phyloP scores from a whole-genome alignment of 2,797 vertebrate species.

The Pogoniulus pusillus region DNA sequence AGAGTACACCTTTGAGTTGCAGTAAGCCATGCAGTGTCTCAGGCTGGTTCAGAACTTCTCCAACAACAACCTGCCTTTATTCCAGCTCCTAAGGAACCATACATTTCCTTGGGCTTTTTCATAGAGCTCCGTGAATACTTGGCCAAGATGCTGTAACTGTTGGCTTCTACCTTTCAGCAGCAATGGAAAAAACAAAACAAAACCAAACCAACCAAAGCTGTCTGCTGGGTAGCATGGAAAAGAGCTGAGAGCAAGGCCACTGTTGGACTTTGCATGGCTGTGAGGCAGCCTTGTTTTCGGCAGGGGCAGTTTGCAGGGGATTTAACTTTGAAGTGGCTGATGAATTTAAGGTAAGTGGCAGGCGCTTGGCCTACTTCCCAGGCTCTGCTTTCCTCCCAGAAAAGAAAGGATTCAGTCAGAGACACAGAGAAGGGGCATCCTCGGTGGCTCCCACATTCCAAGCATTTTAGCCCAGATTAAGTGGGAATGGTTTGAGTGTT shows the following conservation, averaged over 20 bases:
- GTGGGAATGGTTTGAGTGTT: conserved; percentile 80
- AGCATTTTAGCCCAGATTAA: conserved; percentile 81
- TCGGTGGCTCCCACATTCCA: conserved; percentile 79
- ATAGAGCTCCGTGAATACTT: conserved; percentile 79
- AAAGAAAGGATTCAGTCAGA: conserved; percentile 80
- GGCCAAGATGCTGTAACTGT: conserved; percentile 75
- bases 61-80: conserved; percentile 65
- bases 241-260: conserved; percentile 75
- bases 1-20: conserved; percentile 41
- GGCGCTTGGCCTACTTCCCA: conserved; percentile 80
- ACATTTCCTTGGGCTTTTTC: conserved; percentile 70
- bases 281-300: conserved; percentile 78
- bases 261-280: conserved; percentile 71
- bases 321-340: conserved; percentile 79
- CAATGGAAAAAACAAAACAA: conserved; percentile 62
- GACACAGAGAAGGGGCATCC: conserved; percentile 78
- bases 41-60: conserved; percentile 69
- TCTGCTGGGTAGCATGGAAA: conserved; percentile 73
- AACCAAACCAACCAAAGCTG: neutral
- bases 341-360: conserved; percentile 81
- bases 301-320: conserved; percentile 72
- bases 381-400: conserved; percentile 74
- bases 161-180: conserved; percentile 72
- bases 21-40: conserved; percentile 39
- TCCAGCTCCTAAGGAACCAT: conserved; percentile 76